phyloP scores from a whole-genome alignment of 2,888 invertebrate genomes.

The Pharmacophagus antenor region DNA sequence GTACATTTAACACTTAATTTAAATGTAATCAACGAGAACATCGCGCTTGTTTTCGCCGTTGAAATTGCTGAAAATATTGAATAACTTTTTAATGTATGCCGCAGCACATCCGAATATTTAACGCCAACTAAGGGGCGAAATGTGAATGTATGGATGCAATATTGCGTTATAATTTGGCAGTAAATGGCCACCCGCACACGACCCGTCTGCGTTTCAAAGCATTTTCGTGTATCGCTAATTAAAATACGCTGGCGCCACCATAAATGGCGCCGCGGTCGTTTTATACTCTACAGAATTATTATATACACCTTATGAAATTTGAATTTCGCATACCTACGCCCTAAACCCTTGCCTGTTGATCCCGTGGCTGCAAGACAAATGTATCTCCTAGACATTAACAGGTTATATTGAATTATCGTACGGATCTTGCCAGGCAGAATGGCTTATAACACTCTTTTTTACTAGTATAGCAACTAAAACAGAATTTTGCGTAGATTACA shows the following conservation, averaged over 20 bases:
- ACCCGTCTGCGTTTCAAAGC: conserved; percentile 64
- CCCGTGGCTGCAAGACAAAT: not conserved
- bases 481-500: no score
- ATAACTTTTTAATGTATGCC: conserved; percentile 29
- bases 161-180: conserved; percentile 63
- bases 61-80: conserved; percentile 17
- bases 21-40: not conserved
- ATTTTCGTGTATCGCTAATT: conserved; percentile 79
- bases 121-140: conserved; percentile 32
- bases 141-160: conserved; percentile 53
- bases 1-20: not conserved
- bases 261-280: conserved; percentile 55
- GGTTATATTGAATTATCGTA: no score
- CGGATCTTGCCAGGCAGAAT: no score
- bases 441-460: no score
- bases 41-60: not conserved
- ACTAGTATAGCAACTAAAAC: no score
- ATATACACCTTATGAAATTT: conserved; percentile 64
- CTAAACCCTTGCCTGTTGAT: conserved; percentile 29
- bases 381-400: not conserved
- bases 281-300: conserved; percentile 49
- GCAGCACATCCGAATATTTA: conserved; percentile 31
- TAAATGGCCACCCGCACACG: conserved; percentile 52
- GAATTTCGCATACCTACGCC: conserved; percentile 45
- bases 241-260: conserved; percentile 72